phyloP scores from a whole-genome alignment of 2,888 invertebrate species.

The Ditylenchus weischeri region DNA sequence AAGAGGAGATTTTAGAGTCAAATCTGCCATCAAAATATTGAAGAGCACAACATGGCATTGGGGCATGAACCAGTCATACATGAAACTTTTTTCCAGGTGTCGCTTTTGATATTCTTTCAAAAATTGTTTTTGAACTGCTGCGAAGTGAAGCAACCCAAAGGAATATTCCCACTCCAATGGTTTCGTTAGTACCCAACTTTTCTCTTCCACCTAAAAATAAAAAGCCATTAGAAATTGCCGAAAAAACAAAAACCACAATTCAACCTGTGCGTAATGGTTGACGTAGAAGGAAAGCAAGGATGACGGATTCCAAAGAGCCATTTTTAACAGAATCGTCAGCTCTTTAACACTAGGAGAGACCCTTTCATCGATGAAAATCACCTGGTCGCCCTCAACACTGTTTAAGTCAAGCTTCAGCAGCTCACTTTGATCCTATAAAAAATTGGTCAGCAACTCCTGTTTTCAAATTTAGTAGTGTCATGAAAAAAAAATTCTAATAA shows the following conservation, averaged over 20 bases:
- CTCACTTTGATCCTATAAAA: slow-evolving; percentile 3
- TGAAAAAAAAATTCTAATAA: too few species aligned
- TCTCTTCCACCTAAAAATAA: too few species aligned
- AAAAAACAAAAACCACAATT: too few species aligned
- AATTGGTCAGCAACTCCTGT: neutral
- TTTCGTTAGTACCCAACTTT: too few species aligned
- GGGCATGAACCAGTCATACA: neutral
- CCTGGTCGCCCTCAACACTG: neutral
- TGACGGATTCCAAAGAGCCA: neutral
- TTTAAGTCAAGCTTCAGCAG: neutral
- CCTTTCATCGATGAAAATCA: neutral
- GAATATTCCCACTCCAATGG: neutral
- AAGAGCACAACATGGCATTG: neutral
- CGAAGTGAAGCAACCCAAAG: neutral
- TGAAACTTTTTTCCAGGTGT: neutral
- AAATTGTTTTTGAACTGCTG: neutral
- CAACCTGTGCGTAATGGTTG: neutral
- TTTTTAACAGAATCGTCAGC: neutral
- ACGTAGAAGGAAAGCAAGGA: neutral
- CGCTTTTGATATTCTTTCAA: neutral
- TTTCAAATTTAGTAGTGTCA: too few species aligned
- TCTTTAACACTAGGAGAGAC: neutral
- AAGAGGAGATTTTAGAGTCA: neutral
- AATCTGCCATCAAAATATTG: slow-evolving; percentile 1
- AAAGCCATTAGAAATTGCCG: too few species aligned